Conservation (phyloP, 1,140 invertebrate species). For the Samia ricini region DNA sequence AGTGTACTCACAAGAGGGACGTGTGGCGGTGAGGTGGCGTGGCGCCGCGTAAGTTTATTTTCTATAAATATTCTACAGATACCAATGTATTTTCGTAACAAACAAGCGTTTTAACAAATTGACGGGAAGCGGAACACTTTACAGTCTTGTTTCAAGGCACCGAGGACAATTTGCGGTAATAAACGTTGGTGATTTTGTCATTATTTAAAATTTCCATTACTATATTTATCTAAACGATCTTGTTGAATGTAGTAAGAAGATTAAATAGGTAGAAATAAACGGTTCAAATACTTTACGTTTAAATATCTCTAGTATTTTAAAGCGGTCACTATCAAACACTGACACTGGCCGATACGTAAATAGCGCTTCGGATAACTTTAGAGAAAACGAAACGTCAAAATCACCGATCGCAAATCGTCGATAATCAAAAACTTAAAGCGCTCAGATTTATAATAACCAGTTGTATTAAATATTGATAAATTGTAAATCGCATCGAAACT, state of each 20-base stretch:
- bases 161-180: not conserved
- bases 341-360: not conserved
- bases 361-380: not conserved
- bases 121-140: constrained; percentile 4
- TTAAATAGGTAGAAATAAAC: too few relatives aligned
- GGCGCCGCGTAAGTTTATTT: not conserved
- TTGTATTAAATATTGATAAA: not conserved
- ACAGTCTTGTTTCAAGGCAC: constrained; percentile 19
- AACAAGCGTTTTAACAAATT: constrained; percentile 2
- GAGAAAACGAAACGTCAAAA: not conserved
- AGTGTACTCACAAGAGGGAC: too few relatives aligned
- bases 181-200: not conserved
- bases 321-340: not conserved
- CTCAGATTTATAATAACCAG: not conserved
- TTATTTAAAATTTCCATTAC: too few relatives aligned
- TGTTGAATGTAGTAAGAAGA: too few relatives aligned
- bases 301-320: too few relatives aligned
- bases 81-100: not conserved
- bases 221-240: too few relatives aligned
- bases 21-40: too few relatives aligned
- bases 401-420: not conserved
- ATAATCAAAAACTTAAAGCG: not conserved
- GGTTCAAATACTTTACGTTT: too few relatives aligned
- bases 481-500: constrained; percentile 9
- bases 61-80: not conserved